Evolutionary conservation across 2,888 invertebrate species (phyloP), one percentile per base, ranked within the genome.

Genomic region (Agonopterix arenella): DNA sequence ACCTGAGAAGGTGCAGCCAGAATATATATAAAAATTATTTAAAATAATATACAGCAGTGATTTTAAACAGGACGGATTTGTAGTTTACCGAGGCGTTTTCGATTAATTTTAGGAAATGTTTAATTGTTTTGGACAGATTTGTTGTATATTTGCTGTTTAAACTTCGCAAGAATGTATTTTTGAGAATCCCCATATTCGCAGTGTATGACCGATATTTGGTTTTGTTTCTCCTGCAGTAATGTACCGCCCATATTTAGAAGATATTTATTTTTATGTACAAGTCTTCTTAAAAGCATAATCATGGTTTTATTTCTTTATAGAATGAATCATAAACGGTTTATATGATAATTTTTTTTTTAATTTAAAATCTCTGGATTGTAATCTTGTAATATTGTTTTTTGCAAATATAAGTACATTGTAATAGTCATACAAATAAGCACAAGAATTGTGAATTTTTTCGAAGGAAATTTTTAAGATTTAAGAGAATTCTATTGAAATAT

Each of bases 271-370:
- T 54, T 52, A 52, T 45, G 43, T 52, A 52, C 47, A 44, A 46
- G 43, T 37, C 50, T 49, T 52, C 49, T 55, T 52, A 49, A 52
- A 54, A 51, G 59, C 59, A 57, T 63, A 59, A 57, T 61, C 55
- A 55, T 58, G 52, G 51, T 50, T 51, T 52, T 52, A 38, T 53
- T 18, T 46, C 42, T 45, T 45, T 44, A 44, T n/a, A 40, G n/a
- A 40, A 28, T n/a, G 40, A n/a, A n/a, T 40, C 40, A 10, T 40
- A 9, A 28, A 28, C 28, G 28, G 28, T 28, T 28, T 5, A 28
- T 28, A 28, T 28, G 28, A 28, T 28, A 28, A 28, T 28, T 28
- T 7, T 28, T 28, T 7, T 28, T 28, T 18, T 18, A 18, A 28
- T 28, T 28, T 28, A 28, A 28, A 28, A 28, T 28, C 28, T 28